Base-by-base conservation (phyloP, 1,140 invertebrate species). In the Cydia fagiglandana region DNA sequence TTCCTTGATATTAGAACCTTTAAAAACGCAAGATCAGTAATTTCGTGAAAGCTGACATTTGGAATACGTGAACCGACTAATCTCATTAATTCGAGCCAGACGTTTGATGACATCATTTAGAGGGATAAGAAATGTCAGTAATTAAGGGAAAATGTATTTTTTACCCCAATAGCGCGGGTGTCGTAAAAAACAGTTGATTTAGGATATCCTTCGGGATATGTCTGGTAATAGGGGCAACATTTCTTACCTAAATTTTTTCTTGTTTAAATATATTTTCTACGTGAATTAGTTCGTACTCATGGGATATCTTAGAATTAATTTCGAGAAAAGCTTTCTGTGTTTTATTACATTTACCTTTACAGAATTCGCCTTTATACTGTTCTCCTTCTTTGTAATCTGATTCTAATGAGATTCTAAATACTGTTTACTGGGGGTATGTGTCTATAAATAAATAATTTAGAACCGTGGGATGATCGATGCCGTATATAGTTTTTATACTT, bases 11-110 rank as follows among this genome's bases (percentile, higher is more conserved):
- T 61, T 61, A 61, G 17, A 24, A 61, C 56, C 56, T 61, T 53
- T 61, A 61, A 24, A 61, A 24, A 9, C 53, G 53, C 17, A 20
- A 17, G 7, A 61, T 24, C 56, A 61, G 56, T 12, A 61, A 61
- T 61, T 61, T 70, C 66, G 30, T 38, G 45, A 38, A 38, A 70
- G 66, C 66, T 38, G 30, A 70, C 66, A 41, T 38, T 70, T 41
- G 66, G 66, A 12, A 41, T 38, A 45, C 66, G 34, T 38, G 66
- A 17, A 41, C 30, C 30, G 28, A n/a, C n/a, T 70, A 70, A 70
- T 70, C 66, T 70, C 66, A 70, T 70, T 70, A 70, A 70, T 70
- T 70, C 66, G 34, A 45, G 38, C 9, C 66, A 70, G 66, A 70
- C 28, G 66, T 70, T 70, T 70, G 66, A 70, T 70, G 34, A 70